Base-by-base conservation (phyloP, 2,113 vertebrate genomes). In the Ariopsis seemanni region DNA sequence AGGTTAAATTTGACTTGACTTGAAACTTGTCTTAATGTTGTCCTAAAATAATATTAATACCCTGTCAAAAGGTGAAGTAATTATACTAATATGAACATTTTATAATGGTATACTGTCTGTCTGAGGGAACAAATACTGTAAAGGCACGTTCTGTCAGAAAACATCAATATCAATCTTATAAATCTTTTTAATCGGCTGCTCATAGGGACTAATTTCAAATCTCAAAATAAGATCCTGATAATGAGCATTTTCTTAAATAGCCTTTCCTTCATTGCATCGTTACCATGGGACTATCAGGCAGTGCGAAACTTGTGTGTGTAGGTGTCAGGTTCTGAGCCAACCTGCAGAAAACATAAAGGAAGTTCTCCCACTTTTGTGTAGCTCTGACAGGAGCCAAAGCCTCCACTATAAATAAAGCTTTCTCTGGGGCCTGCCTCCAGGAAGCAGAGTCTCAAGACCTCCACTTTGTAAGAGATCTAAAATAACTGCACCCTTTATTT, bases 401-500 rank as follows among this genome's bases (percentile, higher is more conserved):
- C 71, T 87, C 69, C 22, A 71, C 89, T 93, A 92, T 91, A 91
- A 91, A 93, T 91, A 93, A 75, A 78, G 57, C 67, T 83, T 88
- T 79, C 75, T 90, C 88, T 89, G 86, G 86, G 75, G 55, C 22
- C 65, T 71, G 79, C 72, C 88, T 91, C 90, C 90, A 84, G 72
- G 92, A 86, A 91, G 84, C 30, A 6, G 81, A 53, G 89, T 91
- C 90, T 92, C 83, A 92, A 90, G 90, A 93, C 89, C 86, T 91
- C 91, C 86, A 91, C 92, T 92, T 93, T 87, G 48, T 48, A 90
- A 89, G 88, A 88, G 92, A 91, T 84, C 92, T 87, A 93, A 92
- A 92, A 90, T 92, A 91, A 62, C 42, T 74, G 74, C 8, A 53
- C 48, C 85, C 65, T 65, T 82, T 75, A 58, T 86, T 79, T 83